These are phyloP conservation scores for Urocyon cinereoargenteus DNA, from an alignment of 2,797 vertebrate species.

Conservation along the genomic window DNA sequence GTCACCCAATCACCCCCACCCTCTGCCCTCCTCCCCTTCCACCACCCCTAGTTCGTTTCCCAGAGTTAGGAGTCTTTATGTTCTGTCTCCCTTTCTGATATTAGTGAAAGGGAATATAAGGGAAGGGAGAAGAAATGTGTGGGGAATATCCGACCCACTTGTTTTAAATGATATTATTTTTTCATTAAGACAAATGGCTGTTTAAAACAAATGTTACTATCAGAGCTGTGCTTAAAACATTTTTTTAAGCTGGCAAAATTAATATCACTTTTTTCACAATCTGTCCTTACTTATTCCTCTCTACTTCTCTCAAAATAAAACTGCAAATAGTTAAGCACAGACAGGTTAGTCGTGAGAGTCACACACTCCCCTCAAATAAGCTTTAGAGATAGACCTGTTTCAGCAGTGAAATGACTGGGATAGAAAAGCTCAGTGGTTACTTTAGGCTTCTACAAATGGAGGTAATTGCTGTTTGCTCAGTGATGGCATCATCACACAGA, in stretches of 20 bases:
- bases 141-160: background rate
- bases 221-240: background rate
- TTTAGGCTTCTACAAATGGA: background rate
- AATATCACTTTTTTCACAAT: background rate
- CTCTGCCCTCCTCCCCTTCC: too few species aligned
- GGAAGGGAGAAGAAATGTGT: too few species aligned
- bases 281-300: background rate
- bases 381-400: background rate
- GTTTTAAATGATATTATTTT: background rate
- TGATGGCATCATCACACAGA: background rate
- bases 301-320: constrained; percentile 16
- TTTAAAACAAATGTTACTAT: constrained; percentile 6
- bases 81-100: too few species aligned
- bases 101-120: too few species aligned
- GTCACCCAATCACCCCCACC: too few species aligned
- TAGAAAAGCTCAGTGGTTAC: background rate
- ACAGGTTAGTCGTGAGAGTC: background rate
- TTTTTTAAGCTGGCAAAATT: background rate
- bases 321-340: background rate
- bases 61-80: too few species aligned
- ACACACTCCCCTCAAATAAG: background rate
- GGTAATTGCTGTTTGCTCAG: background rate
- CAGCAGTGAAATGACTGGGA: background rate
- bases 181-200: background rate
- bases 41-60: too few species aligned